phyloP scores from a whole-genome alignment of 2,797 vertebrate genomes.

The Schizopygopsis pylzovi region DNA sequence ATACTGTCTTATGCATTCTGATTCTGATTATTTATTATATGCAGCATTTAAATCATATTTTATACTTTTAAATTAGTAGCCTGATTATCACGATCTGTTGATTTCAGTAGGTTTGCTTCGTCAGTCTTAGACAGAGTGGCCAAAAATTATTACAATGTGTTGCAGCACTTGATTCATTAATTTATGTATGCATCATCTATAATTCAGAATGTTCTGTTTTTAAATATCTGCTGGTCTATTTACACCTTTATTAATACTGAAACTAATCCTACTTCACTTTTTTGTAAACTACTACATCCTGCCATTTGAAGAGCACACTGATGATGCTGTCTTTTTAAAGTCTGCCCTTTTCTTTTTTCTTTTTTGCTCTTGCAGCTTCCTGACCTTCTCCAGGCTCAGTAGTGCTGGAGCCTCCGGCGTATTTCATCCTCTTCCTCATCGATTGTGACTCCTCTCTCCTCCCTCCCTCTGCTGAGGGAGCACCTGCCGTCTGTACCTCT shows the following conservation, averaged over 20 bases:
- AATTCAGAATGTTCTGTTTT: background rate
- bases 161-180: background rate
- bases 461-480: slow-evolving; percentile 35
- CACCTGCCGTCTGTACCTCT: background rate
- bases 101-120: background rate
- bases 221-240: background rate
- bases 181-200: background rate
- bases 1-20: background rate
- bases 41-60: background rate
- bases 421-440: slow-evolving; percentile 26
- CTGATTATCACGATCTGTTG: background rate
- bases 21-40: background rate
- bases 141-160: background rate
- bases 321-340: background rate
- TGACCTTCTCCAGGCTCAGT: background rate
- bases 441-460: slow-evolving; percentile 24
- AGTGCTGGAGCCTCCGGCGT: background rate
- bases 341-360: background rate
- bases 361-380: background rate
- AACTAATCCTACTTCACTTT: background rate
- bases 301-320: background rate
- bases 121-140: background rate
- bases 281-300: background rate
- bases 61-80: background rate
- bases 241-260: background rate